Evolutionary conservation across 2,797 vertebrate species (phyloP).

Genomic region (Halcyon leucocephala): DNA sequence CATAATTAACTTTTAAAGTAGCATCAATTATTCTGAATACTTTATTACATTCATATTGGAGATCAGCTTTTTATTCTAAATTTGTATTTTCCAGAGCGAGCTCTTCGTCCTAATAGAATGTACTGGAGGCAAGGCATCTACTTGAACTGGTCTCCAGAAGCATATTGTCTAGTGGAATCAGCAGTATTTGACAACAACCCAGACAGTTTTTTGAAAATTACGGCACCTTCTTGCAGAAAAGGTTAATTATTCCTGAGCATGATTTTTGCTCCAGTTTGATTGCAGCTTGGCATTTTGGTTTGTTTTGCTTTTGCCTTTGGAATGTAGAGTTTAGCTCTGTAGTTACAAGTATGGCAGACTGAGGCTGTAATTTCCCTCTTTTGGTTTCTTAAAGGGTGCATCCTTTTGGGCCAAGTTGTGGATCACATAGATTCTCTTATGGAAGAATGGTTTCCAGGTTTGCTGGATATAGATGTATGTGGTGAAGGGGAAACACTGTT

Average conservation of each 20-base stretch:
- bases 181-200: conserved; percentile 80
- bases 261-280: conserved; percentile 26
- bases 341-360: background rate
- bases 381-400: conserved; percentile 81
- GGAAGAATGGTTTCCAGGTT: conserved; percentile 97
- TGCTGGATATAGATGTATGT: conserved; percentile 91
- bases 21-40: background rate
- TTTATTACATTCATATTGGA: background rate
- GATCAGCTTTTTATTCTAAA: background rate
- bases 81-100: conserved; percentile 80
- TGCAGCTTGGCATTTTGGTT: conserved; percentile 35
- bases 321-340: background rate
- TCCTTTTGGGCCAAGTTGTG: conserved; percentile 94
- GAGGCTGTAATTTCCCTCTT: background rate
- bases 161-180: conserved; percentile 93
- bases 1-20: background rate
- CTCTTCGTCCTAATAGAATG: conserved; percentile 87
- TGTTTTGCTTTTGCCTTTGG: conserved; percentile 1
- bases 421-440: conserved; percentile 96
- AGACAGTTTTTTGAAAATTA: conserved; percentile 92
- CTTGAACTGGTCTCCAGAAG: conserved; percentile 93
- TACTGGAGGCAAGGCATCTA: conserved; percentile 96
- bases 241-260: conserved; percentile 78
- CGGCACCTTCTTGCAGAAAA: conserved; percentile 92
- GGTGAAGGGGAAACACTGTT: conserved; percentile 92